Evolutionary conservation across 2,113 vertebrate genomes (phyloP).

Genomic region (Meriones unguiculatus): DNA sequence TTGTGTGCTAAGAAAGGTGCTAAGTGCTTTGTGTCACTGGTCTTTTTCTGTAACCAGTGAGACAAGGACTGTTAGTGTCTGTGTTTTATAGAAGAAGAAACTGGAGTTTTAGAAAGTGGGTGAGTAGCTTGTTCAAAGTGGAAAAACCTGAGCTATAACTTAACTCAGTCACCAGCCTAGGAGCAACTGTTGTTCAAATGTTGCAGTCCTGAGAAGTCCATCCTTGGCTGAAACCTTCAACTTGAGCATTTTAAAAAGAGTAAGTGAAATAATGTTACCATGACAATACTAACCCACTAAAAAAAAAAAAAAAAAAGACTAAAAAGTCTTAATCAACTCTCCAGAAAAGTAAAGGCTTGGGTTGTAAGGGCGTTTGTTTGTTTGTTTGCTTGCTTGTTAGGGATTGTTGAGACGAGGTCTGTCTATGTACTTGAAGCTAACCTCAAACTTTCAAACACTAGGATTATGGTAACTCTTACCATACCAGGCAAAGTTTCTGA

Average conservation of each 20-base stretch:
- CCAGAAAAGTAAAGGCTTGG: background rate
- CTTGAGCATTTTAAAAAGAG: background rate
- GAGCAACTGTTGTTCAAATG: conserved; percentile 4
- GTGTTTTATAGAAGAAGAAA: background rate
- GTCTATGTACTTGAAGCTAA: background rate
- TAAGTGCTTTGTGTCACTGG: background rate
- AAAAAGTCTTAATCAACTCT: background rate
- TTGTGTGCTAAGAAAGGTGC: background rate
- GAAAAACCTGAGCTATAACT: background rate
- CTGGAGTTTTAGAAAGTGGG: background rate
- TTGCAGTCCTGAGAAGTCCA: background rate
- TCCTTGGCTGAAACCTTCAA: conserved; percentile 1
- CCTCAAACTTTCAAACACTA: too few species aligned
- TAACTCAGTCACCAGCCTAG: background rate
- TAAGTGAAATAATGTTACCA: background rate
- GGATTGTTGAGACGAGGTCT: background rate
- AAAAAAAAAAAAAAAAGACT: background rate
- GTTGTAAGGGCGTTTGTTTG: background rate
- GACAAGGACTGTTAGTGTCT: background rate
- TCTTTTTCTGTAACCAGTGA: background rate
- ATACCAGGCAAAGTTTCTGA: background rate
- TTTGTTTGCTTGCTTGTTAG: too few species aligned
- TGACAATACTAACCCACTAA: background rate
- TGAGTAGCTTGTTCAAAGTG: background rate
- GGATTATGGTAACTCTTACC: too few species aligned